Evolutionary conservation across 53 echinoderm and acorn worm genomes (phyloP), one percentile per base, ranked within the genome.

Genomic region (Arbacia lixula): DNA sequence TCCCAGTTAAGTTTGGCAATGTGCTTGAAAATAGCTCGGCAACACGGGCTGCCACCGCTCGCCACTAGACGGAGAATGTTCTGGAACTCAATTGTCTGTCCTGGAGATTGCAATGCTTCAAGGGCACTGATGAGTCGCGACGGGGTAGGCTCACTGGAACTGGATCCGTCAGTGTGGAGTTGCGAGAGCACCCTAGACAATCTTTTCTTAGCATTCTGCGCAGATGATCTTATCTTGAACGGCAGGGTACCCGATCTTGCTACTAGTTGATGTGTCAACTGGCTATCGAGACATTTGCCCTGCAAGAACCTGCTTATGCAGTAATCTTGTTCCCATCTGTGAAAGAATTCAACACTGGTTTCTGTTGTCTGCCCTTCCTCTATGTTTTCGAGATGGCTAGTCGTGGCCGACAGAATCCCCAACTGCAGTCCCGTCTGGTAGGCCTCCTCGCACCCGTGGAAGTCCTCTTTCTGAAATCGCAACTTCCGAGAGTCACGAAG

Each of bases 261-360:
- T n/a, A n/a, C n/a, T n/a, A n/a, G n/a, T 46, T 14, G 46, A 14
- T 14, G 46, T 8, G 46, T 46, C 8, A 10, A 10, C 14, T 46
- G 46, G 46, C 14, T 14, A 6, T 27, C 29, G 35, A 52, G 34
- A 30, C 16, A 33, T 21, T 43, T 50, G 25, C 58, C 35, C 31
- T 25, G 58, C 58, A 77, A 34, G 52, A 63, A 81, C 0, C 39
- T 30, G 40, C 82, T 81, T 32, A 64, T 64, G 6, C 82, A 81
- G n/a, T 63, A 63, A 43, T 81, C 82, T 30, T 81, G 82, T n/a
- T 61, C 64, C 10, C 62, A 43, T 21, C 63, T 81, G 64, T 81
- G 82, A 62, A 63, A 81, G 82, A 81, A 81, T 32, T 81, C 82
- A 2, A 81, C 82, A 0, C 9, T 49, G 17, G 50, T 63, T 41